Percentiles rank a stretch among this genome's conserved stretches.
These are phyloP conservation scores for Arion vulgaris DNA, from an alignment of 1,140 invertebrate species.

Conservation along the genomic window DNA sequence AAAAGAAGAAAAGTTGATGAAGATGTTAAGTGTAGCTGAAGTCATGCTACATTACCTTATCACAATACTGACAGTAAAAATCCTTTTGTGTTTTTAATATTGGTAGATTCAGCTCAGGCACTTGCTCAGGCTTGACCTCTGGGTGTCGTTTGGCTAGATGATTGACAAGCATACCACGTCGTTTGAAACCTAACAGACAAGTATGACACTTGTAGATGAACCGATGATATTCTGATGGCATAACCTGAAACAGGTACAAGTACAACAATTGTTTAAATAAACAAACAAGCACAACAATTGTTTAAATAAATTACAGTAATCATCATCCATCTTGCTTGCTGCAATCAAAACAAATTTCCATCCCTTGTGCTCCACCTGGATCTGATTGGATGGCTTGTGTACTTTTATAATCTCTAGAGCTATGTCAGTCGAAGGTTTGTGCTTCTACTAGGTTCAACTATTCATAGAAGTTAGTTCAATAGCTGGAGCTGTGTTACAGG, in stretches of 20 bases:
- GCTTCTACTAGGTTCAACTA: too few species aligned
- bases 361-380: too few species aligned
- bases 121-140: conserved; percentile 81
- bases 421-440: too few species aligned
- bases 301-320: not conserved
- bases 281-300: not conserved
- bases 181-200: conserved; percentile 86
- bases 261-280: not conserved
- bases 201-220: conserved; percentile 87
- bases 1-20: too few species aligned
- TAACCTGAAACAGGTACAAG: conserved; percentile 76
- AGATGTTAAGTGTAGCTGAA: too few species aligned
- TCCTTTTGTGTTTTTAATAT: conserved; percentile 85
- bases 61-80: conserved; percentile 90
- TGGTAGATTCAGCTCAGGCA: conserved; percentile 87
- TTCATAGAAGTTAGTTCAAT: too few species aligned
- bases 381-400: too few species aligned
- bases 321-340: too few species aligned
- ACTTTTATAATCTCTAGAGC: too few species aligned
- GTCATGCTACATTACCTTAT: conserved; percentile 76
- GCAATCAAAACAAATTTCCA: too few species aligned
- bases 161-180: conserved; percentile 88
- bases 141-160: conserved; percentile 89
- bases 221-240: conserved; percentile 82
- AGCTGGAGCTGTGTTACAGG: too few species aligned